Percentiles rank a stretch among this genome's conserved stretches.
phyloP scores from a whole-genome alignment of 2,797 vertebrate species.

The Ptychobarbus kaznakovi region DNA sequence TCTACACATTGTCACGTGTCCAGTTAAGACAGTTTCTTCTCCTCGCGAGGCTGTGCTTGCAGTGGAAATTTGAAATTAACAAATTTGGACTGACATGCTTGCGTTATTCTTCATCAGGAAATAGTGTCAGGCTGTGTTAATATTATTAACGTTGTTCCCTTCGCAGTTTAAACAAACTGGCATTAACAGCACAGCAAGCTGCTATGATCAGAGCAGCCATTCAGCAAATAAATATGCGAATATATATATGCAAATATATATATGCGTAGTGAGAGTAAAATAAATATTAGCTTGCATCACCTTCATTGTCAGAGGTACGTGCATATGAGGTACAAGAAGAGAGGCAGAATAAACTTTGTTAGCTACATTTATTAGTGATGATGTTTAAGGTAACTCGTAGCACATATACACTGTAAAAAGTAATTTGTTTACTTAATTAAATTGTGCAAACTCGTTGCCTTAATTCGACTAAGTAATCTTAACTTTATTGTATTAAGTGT shows the following conservation, averaged over 20 bases:
- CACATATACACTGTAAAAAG: background rate
- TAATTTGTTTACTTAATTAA: too few species aligned
- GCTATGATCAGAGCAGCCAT: constrained; percentile 6
- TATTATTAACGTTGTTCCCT: constrained; percentile 29
- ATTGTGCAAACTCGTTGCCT: too few species aligned
- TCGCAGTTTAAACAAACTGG: constrained; percentile 41
- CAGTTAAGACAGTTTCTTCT: background rate
- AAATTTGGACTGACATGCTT: constrained; percentile 29
- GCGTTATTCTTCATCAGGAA: constrained; percentile 47
- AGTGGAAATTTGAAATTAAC: constrained; percentile 44
- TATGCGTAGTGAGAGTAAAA: constrained; percentile 13
- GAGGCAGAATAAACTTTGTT: background rate
- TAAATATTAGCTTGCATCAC: constrained; percentile 34
- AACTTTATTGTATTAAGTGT: too few species aligned
- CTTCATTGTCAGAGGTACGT: constrained; percentile 13
- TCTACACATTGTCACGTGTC: constrained; percentile 35
- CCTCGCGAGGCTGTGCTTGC: constrained; percentile 6
- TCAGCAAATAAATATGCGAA: constrained; percentile 12
- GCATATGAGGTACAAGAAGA: constrained; percentile 4
- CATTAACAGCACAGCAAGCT: constrained; percentile 1
- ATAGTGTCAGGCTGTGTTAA: constrained; percentile 48
- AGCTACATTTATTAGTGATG: background rate
- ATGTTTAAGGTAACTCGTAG: background rate
- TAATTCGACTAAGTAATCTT: too few species aligned
- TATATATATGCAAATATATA: constrained; percentile 19